phyloP scores from a whole-genome alignment of 2,797 vertebrate species.

The Hephaestus fuliginosus region DNA sequence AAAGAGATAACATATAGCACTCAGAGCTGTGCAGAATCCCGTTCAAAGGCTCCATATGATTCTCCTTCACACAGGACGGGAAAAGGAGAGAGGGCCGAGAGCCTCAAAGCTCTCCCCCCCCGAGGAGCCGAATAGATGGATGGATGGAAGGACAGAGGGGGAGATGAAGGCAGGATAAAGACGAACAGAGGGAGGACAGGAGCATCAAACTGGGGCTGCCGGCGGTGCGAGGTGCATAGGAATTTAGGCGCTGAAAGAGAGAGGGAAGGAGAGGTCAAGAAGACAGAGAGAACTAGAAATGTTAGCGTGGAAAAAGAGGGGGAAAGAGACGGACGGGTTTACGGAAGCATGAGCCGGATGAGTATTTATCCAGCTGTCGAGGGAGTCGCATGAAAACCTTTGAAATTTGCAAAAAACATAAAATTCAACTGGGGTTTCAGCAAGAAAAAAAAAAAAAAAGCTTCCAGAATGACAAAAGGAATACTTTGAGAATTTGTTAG shows the following conservation, averaged over 20 bases:
- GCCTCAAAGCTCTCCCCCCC: constrained; percentile 57
- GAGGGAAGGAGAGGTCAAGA: constrained; percentile 42
- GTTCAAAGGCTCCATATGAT: constrained; percentile 66
- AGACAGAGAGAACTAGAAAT: constrained; percentile 15
- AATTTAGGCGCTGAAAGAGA: constrained; percentile 46
- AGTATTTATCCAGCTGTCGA: background rate
- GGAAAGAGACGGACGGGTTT: background rate
- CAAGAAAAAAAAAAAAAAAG: background rate
- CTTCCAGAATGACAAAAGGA: background rate
- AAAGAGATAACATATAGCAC: constrained; percentile 53
- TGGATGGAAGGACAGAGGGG: constrained; percentile 42
- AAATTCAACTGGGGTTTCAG: background rate
- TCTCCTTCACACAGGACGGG: constrained; percentile 58
- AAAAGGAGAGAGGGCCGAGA: constrained; percentile 35
- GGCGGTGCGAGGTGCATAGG: constrained; percentile 57
- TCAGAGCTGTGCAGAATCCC: constrained; percentile 36
- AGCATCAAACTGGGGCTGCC: constrained; percentile 56
- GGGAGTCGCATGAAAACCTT: background rate
- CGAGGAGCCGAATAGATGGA: constrained; percentile 49
- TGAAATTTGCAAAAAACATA: background rate
- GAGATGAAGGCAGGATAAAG: constrained; percentile 70
- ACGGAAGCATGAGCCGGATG: background rate
- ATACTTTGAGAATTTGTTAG: background rate
- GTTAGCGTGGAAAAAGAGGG: background rate
- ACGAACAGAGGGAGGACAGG: constrained; percentile 60